These are phyloP conservation scores for Thymelicus lineola DNA, from an alignment of 2,888 invertebrate genomes.

Conservation along the genomic window DNA sequence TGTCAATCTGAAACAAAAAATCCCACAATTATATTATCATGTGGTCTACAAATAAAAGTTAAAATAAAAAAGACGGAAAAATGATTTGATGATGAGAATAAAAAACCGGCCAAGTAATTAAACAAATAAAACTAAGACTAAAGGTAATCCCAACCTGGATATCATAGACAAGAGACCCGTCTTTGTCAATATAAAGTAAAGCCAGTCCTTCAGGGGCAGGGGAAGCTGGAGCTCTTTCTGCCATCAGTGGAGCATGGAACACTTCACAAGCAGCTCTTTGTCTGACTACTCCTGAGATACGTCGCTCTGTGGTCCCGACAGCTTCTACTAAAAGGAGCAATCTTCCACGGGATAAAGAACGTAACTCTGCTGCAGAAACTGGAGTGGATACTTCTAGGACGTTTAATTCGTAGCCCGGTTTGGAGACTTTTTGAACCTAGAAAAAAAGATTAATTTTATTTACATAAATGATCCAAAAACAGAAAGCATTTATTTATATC, in stretches of 20 bases:
- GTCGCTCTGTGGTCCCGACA: slow-evolving; percentile 86
- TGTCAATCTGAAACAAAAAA: slow-evolving; percentile 80
- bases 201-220: slow-evolving; percentile 88
- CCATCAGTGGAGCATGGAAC: slow-evolving; percentile 89
- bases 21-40: neutral
- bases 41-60: neutral
- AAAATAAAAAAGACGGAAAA: too few species aligned
- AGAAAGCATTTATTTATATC: too few species aligned
- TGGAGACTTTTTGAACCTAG: slow-evolving; percentile 87
- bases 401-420: slow-evolving; percentile 91
- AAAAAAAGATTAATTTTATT: slow-evolving; percentile 33
- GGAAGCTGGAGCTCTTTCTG: slow-evolving; percentile 75
- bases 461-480: neutral
- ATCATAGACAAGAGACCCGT: slow-evolving; percentile 91
- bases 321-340: slow-evolving; percentile 89
- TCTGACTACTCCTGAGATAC: slow-evolving; percentile 89
- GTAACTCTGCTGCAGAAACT: slow-evolving; percentile 90
- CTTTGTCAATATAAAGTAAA: slow-evolving; percentile 91
- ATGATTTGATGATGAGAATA: too few species aligned
- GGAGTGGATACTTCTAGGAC: slow-evolving; percentile 92
- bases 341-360: slow-evolving; percentile 91
- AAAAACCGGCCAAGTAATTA: neutral
- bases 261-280: slow-evolving; percentile 92
- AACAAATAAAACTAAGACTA: neutral
- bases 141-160: slow-evolving; percentile 79